Conservation (phyloP, 2,113 vertebrate genomes). For the Gulo gulo region DNA sequence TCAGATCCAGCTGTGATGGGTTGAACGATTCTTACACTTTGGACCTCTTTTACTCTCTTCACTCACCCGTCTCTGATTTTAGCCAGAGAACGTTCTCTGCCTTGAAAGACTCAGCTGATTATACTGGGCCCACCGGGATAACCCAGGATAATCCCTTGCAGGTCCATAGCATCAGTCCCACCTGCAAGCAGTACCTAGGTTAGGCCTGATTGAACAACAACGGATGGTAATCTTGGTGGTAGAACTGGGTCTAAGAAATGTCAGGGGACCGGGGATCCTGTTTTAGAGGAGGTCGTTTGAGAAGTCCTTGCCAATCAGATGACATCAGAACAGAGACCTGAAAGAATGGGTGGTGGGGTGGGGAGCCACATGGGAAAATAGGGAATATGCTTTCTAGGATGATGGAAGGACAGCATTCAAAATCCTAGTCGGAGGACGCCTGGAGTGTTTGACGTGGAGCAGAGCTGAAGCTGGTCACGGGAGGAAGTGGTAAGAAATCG, state of each 20-base stretch:
- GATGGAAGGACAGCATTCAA: neutral
- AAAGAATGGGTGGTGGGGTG: neutral
- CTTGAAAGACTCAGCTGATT: neutral
- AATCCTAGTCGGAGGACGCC: neutral
- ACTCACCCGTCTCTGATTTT: neutral
- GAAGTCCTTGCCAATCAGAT: neutral
- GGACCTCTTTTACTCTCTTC: neutral
- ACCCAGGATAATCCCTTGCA: neutral
- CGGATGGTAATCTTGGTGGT: neutral
- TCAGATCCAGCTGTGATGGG: neutral
- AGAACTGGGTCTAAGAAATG: neutral
- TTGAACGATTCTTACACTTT: neutral
- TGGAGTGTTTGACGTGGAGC: neutral
- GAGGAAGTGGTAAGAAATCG: neutral
- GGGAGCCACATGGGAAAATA: neutral
- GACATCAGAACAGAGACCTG: neutral
- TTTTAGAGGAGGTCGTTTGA: neutral
- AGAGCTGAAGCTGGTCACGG: neutral
- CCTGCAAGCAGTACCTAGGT: neutral
- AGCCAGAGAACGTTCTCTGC: neutral
- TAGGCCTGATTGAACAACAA: neutral
- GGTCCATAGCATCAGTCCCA: neutral
- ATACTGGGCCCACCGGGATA: neutral
- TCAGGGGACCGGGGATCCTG: neutral
- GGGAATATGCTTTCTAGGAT: neutral